Evolutionary conservation across 2,888 invertebrate species (phyloP).

Genomic region (Pteria penguin): DNA sequence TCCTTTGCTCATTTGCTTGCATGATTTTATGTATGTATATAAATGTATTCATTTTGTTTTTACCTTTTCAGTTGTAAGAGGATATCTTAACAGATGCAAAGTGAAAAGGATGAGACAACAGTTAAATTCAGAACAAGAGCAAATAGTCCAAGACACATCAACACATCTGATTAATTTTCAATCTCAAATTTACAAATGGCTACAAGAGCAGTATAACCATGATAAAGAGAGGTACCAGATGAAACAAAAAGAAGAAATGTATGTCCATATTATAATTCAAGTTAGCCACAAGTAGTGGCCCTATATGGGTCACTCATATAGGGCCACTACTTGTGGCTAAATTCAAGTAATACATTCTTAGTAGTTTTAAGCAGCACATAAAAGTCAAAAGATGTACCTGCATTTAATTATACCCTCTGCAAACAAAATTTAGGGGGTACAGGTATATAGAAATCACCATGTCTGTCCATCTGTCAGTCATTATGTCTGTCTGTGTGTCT

Average conservation of each 20-base stretch:
- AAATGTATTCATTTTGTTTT: no score
- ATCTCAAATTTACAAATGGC: constrained; percentile 21
- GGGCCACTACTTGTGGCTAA: no score
- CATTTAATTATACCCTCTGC: no score
- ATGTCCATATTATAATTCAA: neutral
- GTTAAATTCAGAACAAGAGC: constrained; percentile 19
- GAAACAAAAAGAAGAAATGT: constrained; percentile 30
- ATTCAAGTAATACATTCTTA: no score
- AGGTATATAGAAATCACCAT: no score
- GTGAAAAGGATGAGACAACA: constrained; percentile 33
- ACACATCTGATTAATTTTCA: constrained; percentile 27
- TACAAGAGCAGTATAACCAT: constrained; percentile 10
- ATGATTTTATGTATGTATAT: neutral
- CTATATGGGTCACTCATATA: neutral
- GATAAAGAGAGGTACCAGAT: constrained; percentile 45
- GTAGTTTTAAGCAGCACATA: no score
- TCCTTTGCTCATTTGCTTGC: neutral
- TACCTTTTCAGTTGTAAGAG: constrained; percentile 50
- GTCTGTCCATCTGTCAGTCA: no score
- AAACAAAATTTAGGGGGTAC: no score
- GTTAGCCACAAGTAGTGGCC: neutral
- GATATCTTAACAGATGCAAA: constrained; percentile 48
- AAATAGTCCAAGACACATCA: constrained; percentile 11
- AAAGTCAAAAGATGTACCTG: no score
- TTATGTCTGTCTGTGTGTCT: no score